These are phyloP conservation scores for Pavo muticus DNA, from an alignment of 2,113 vertebrate species.

Conservation along the genomic window DNA sequence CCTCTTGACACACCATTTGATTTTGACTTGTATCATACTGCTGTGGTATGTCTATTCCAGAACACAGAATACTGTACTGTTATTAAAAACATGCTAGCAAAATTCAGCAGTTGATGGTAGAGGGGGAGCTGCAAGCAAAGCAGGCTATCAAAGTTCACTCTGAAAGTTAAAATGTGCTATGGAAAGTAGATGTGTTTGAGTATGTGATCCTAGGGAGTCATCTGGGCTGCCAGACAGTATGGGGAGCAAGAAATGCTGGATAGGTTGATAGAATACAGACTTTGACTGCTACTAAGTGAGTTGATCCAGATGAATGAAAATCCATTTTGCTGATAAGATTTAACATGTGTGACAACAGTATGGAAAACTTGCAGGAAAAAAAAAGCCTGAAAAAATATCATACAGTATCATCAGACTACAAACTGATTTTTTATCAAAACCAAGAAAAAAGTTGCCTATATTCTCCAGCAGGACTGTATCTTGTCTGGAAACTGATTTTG, in stretches of 20 bases:
- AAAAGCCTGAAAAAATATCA: neutral
- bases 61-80: neutral
- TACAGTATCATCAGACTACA: neutral
- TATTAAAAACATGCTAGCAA: neutral
- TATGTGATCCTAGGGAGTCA: neutral
- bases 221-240: neutral
- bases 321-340: slow-evolving; percentile 29
- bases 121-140: neutral
- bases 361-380: neutral
- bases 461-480: neutral
- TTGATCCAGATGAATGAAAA: slow-evolving; percentile 46
- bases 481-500: neutral
- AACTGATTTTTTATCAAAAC: neutral
- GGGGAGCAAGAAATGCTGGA: neutral
- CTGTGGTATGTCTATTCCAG: slow-evolving; percentile 22
- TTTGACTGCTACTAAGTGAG: neutral
- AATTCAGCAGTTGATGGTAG: neutral
- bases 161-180: neutral
- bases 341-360: neutral
- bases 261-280: neutral
- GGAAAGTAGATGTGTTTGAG: neutral
- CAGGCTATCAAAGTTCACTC: neutral
- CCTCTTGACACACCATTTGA: neutral
- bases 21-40: slow-evolving; percentile 1
- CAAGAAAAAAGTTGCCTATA: neutral